phyloP scores from a whole-genome alignment of 2,888 invertebrate genomes.

The Loripinus fragilis region DNA sequence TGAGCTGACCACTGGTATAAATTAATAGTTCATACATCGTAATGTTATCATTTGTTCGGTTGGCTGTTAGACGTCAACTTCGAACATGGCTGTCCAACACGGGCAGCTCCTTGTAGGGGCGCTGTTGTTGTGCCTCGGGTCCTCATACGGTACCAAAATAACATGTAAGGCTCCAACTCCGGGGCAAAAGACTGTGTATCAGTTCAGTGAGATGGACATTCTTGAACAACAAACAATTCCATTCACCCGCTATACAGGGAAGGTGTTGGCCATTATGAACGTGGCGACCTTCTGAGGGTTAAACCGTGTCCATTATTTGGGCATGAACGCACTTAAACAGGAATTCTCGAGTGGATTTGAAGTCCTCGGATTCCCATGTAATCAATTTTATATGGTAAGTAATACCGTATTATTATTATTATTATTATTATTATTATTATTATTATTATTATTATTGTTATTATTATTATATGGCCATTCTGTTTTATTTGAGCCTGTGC shows the following conservation, averaged over 20 bases:
- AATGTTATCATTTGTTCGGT: neutral
- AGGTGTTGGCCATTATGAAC: slow-evolving; percentile 83
- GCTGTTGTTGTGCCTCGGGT: slow-evolving; percentile 34
- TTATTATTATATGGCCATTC: too few relatives aligned
- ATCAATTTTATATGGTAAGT: slow-evolving; percentile 82
- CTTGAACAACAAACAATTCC: slow-evolving; percentile 52
- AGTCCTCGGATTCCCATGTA: slow-evolving; percentile 84
- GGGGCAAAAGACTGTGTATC: slow-evolving; percentile 47
- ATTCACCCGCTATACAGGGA: slow-evolving; percentile 50
- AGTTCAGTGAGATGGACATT: slow-evolving; percentile 59
- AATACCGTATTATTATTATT: too few relatives aligned
- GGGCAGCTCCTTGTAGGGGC: slow-evolving; percentile 37
- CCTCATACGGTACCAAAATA: slow-evolving; percentile 21
- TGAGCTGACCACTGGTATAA: too few relatives aligned
- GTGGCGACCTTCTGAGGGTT: slow-evolving; percentile 85
- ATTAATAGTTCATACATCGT: too few relatives aligned
- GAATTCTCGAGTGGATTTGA: slow-evolving; percentile 79
- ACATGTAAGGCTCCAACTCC: slow-evolving; percentile 28
- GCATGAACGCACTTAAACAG: slow-evolving; percentile 84
- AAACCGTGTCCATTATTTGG: slow-evolving; percentile 83
- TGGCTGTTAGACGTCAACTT: neutral
- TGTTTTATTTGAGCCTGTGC: too few relatives aligned
- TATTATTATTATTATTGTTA: too few relatives aligned
- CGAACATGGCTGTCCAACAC: slow-evolving; percentile 10
- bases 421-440: too few relatives aligned